Conservation (phyloP, 2,113 vertebrate genomes). For the Eidolon helvum region DNA sequence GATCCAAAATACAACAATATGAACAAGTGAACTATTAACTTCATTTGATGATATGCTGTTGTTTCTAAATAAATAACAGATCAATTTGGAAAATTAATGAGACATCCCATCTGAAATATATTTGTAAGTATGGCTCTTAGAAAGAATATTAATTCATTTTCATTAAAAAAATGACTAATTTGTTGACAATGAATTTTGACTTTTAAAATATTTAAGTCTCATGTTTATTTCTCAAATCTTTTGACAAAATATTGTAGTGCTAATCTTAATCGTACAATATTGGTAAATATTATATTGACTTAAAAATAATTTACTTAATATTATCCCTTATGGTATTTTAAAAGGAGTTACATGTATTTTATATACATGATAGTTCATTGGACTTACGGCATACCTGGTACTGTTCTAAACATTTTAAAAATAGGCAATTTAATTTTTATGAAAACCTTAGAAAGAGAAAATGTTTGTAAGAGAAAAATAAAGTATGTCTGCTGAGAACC, state of each 20-base stretch:
- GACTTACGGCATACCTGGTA: neutral
- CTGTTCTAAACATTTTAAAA: neutral
- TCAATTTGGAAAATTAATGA: conserved; percentile 45
- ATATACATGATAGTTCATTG: neutral
- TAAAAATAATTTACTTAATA: neutral
- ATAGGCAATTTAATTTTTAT: neutral
- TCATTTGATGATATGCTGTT: neutral
- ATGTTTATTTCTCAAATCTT: conserved; percentile 4
- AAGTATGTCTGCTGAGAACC: neutral
- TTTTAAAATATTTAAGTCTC: conserved; percentile 13
- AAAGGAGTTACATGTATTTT: neutral
- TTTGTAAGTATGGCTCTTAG: neutral
- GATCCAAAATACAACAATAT: neutral
- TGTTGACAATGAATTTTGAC: neutral
- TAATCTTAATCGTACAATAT: neutral
- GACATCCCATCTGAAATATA: neutral
- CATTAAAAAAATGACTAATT: conserved; percentile 11
- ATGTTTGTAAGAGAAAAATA: neutral
- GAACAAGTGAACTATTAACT: neutral
- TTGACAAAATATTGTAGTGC: neutral
- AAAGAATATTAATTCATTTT: neutral
- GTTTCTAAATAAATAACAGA: conserved; percentile 31
- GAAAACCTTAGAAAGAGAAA: neutral
- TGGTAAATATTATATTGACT: conserved; percentile 16
- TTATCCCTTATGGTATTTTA: neutral